Conservation (phyloP, 2,888 invertebrate species). For the Hecatera dysodea region DNA sequence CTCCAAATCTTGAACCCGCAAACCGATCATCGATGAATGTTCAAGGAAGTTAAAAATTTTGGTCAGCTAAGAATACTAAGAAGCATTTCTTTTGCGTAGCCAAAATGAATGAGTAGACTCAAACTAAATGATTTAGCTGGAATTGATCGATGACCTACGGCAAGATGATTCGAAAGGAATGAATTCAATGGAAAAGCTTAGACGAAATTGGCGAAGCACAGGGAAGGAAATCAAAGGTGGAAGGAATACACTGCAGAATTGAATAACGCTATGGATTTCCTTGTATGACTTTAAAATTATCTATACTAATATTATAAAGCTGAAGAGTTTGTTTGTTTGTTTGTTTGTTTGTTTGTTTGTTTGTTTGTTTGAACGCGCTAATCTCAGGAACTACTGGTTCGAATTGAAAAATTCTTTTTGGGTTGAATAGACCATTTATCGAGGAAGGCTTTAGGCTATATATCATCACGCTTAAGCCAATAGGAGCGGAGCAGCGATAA, state of each 20-base stretch:
- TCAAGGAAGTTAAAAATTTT: constrained; percentile 6
- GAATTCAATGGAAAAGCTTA: neutral
- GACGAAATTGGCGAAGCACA: neutral
- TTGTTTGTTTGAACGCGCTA: no score
- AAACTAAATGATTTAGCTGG: neutral
- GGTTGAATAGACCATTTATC: no score
- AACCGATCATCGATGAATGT: neutral
- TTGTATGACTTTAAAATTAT: no score
- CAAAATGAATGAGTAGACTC: neutral
- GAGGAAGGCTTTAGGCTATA: no score
- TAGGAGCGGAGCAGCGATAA: no score
- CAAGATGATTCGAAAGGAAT: neutral
- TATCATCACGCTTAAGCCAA: no score
- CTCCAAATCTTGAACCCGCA: neutral
- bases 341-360: no score
- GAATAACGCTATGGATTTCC: neutral
- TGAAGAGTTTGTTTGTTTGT: no score
- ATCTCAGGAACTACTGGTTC: no score
- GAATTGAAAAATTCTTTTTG: no score
- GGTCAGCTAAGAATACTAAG: constrained; percentile 8
- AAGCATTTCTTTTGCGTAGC: constrained; percentile 9
- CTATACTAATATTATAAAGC: no score
- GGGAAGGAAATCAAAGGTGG: neutral
- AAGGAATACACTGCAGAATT: no score
- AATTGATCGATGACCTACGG: neutral